A percentile compares a stretch with the other conserved stretches of the same genome.
These are phyloP conservation scores for Elgonia sp. DNA, from an alignment of 2,888 invertebrate species.

Conservation along the genomic window DNA sequence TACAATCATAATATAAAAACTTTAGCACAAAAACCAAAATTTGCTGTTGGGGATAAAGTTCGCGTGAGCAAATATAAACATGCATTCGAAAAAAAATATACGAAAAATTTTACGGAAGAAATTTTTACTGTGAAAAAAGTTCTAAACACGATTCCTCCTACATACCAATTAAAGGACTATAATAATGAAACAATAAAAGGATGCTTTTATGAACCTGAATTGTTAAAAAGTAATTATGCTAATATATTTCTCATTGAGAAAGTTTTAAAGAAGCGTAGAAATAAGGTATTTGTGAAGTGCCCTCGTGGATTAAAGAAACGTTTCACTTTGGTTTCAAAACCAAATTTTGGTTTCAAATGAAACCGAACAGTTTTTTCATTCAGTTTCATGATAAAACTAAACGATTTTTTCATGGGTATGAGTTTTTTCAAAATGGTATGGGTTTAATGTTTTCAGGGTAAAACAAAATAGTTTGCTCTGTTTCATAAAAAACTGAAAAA, in stretches of 20 bases:
- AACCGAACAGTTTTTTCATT: too few species aligned
- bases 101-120: neutral
- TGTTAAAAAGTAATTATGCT: constrained; percentile 3
- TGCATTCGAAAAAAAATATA: neutral
- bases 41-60: neutral
- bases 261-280: constrained; percentile 25
- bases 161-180: neutral
- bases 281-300: constrained; percentile 6
- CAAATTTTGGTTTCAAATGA: too few species aligned
- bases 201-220: constrained; percentile 18
- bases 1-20: neutral
- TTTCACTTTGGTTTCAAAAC: too few species aligned
- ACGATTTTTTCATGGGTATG: too few species aligned
- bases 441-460: too few species aligned
- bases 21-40: neutral
- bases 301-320: too few species aligned
- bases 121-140: neutral
- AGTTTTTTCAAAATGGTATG: too few species aligned
- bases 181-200: neutral
- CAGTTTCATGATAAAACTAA: too few species aligned
- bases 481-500: too few species aligned
- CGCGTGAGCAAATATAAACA: constrained; percentile 8
- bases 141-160: neutral
- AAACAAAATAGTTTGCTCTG: too few species aligned
- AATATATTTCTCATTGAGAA: constrained; percentile 20